A percentile compares a stretch with the other conserved stretches of the same genome.
These are phyloP conservation scores for Neodiprion fabricii DNA, from an alignment of 1,140 invertebrate genomes.

Conservation along the genomic window DNA sequence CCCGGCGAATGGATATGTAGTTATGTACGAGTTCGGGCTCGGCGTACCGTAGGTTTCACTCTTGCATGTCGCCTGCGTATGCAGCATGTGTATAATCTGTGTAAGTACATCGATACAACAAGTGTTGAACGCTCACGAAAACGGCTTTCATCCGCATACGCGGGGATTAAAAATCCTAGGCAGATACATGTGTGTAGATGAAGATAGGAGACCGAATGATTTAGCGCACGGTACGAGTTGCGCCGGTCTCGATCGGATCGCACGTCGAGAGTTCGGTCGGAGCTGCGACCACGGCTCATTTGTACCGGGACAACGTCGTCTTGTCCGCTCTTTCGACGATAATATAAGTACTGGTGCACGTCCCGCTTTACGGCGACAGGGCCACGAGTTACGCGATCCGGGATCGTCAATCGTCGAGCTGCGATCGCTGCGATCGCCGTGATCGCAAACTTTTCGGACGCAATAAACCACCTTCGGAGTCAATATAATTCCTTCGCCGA, in stretches of 20 bases:
- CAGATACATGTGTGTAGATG: conserved; percentile 1
- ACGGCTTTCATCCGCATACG: not conserved
- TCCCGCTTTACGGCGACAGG: not conserved
- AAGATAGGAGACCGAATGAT: conserved; percentile 1
- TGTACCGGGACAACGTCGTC: not conserved
- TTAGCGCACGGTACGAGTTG: not conserved
- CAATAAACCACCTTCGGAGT: not conserved
- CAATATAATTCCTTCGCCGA: not conserved
- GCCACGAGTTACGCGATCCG: not conserved
- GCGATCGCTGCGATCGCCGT: too few species aligned
- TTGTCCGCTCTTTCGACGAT: not conserved
- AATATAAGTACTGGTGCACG: not conserved
- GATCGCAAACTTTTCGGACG: not conserved
- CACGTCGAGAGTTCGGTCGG: not conserved
- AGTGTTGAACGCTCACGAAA: not conserved
- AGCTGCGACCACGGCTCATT: not conserved
- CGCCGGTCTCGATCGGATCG: not conserved
- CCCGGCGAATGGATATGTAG: not conserved
- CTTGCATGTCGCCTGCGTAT: not conserved
- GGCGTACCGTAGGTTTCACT: not conserved
- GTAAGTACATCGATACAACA: not conserved
- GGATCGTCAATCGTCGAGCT: too few species aligned
- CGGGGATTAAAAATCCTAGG: too few species aligned
- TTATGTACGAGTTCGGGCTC: not conserved
- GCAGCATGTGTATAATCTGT: not conserved